Conservation (phyloP, 1,140 invertebrate species). For the Nebria ingens region DNA sequence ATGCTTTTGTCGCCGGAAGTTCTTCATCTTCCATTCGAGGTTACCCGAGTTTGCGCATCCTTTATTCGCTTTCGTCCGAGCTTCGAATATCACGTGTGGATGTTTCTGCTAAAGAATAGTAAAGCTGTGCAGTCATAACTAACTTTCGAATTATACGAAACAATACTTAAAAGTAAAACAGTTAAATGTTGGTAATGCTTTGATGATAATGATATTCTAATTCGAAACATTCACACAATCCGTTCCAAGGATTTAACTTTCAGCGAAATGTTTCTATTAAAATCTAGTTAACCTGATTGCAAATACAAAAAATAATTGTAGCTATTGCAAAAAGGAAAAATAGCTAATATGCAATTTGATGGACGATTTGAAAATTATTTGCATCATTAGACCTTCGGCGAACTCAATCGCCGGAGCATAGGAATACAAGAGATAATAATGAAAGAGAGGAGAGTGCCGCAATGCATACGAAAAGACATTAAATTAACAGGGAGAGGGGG, state of each 20-base stretch:
- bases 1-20: slow-evolving; percentile 50
- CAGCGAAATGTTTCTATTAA: too few species aligned
- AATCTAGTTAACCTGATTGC: too few species aligned
- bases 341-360: too few species aligned
- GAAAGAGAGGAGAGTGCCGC: background rate
- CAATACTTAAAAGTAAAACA: background rate
- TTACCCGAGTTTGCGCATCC: slow-evolving; percentile 74
- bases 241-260: too few species aligned
- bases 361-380: too few species aligned
- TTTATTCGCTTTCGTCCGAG: slow-evolving; percentile 74
- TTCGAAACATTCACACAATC: too few species aligned
- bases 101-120: slow-evolving; percentile 81
- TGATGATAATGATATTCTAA: too few species aligned
- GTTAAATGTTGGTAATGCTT: background rate
- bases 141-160: slow-evolving; percentile 14
- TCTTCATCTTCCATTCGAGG: slow-evolving; percentile 59
- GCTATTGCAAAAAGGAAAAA: too few species aligned
- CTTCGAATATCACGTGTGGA: slow-evolving; percentile 92
- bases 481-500: background rate
- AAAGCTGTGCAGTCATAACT: slow-evolving; percentile 37
- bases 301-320: background rate
- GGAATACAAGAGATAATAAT: too few species aligned
- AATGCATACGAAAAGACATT: background rate
- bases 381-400: background rate
- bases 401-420: slow-evolving; percentile 1